Conservation (phyloP, 2,888 invertebrate species). For the Pocota personata region DNA sequence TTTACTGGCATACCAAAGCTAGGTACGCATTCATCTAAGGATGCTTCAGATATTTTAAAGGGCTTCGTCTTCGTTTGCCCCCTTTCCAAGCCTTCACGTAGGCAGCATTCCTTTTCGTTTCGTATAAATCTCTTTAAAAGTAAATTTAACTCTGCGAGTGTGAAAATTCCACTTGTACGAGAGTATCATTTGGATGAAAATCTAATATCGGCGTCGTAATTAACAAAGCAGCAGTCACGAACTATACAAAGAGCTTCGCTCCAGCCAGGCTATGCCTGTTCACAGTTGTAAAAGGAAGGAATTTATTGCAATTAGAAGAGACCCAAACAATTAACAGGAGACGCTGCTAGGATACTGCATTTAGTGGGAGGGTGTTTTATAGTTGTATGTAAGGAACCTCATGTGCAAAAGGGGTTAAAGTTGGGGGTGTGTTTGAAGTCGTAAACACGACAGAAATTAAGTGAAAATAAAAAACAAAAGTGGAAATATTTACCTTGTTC, state of each 20-base stretch:
- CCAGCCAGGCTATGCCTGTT: neutral
- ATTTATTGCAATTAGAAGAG: constrained; percentile 63
- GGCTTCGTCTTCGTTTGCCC: neutral
- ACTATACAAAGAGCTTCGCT: constrained; percentile 21
- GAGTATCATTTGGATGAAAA: constrained; percentile 52
- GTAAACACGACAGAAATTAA: constrained; percentile 23
- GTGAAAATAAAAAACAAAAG: constrained; percentile 2
- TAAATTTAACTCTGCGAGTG: constrained; percentile 39
- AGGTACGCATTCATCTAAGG: constrained; percentile 27
- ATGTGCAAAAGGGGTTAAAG: neutral
- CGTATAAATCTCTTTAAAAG: constrained; percentile 48
- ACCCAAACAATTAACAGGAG: constrained; percentile 52
- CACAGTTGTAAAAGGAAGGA: constrained; percentile 31
- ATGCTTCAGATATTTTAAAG: constrained; percentile 9
- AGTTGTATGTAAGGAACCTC: neutral
- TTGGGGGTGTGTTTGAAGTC: neutral
- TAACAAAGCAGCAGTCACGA: constrained; percentile 65
- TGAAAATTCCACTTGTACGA: constrained; percentile 31
- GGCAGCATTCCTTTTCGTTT: constrained; percentile 41
- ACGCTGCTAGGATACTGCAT: constrained; percentile 36
- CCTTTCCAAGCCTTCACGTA: neutral
- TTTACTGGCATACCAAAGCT: constrained; percentile 30
- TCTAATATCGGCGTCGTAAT: constrained; percentile 61
- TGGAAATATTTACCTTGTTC: constrained; percentile 22
- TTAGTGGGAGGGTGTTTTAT: constrained; percentile 37